Evolutionary conservation across 2,888 invertebrate genomes (phyloP), one percentile per base, ranked within the genome.

Genomic region (Temnothorax rugatulus): DNA sequence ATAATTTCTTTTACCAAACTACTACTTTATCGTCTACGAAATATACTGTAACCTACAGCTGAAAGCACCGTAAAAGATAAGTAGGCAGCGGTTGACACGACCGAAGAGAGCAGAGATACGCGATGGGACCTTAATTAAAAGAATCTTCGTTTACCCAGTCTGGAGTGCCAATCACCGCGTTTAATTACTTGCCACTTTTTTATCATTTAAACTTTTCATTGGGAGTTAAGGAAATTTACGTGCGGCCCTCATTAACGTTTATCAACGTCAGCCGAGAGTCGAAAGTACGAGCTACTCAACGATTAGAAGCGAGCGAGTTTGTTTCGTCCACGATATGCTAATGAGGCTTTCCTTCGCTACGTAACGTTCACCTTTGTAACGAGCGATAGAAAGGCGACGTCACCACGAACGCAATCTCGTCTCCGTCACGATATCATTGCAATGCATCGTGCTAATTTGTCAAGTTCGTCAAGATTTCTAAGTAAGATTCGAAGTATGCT

Each of bases 111-210:
- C 63, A 61, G 69, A 79, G 76, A 66, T 87, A 86, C 75, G 68
- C 63, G 73, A 57, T 79, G 76, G 79, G 44, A 82, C 86, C 83
- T 87, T 90, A 90, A 90, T 90, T 90, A 90, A 90, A 90, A 89
- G 87, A 89, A 89, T 86, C 87, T 87, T 86, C 87, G 77, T 90
- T 90, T 89, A 86, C 86, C 57, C 73, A 71, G 84, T 71, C 82
- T 61, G 38, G 64, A 84, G 86, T 87, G 89, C 87, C 91, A 90
- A 91, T 91, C 91, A 87, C 85, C 76, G 76, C 88, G 85, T 91
- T 92, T 92, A 93, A 92, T 92, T 92, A 91, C 90, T 90, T 84
- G 86, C 89, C 87, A 90, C 90, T 92, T 92, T 90, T 92, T 93
- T 90, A 82, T 89, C 90, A 87, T 91, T 90, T 87, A 89, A 91